phyloP scores from a whole-genome alignment of 2,797 vertebrate genomes.

The Podarcis siculus region DNA sequence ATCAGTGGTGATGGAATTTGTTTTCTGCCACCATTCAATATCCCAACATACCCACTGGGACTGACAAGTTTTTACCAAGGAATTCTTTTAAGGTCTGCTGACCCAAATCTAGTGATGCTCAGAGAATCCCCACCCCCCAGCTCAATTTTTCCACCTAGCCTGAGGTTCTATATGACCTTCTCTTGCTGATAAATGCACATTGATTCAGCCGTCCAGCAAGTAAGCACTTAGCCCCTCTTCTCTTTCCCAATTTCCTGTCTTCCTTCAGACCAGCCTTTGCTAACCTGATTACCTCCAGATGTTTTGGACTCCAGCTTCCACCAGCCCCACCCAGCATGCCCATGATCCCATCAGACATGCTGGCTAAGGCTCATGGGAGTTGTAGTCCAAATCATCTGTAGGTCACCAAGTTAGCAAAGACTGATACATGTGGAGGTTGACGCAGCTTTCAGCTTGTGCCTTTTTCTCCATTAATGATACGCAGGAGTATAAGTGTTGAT shows the following conservation, averaged over 20 bases:
- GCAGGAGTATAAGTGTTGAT: background rate
- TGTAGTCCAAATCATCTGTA: too few species aligned
- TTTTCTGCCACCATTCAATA: background rate
- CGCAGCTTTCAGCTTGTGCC: background rate
- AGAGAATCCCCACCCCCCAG: background rate
- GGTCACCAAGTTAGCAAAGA: too few species aligned
- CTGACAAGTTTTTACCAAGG: background rate
- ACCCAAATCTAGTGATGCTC: background rate
- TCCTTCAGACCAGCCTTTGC: background rate
- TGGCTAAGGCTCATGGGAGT: background rate
- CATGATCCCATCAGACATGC: background rate
- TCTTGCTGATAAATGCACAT: background rate
- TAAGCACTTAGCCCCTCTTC: background rate
- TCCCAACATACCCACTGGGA: background rate
- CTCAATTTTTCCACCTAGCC: background rate
- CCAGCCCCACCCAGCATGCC: too few species aligned
- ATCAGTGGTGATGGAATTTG: background rate
- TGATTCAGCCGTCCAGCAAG: background rate
- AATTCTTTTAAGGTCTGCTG: background rate
- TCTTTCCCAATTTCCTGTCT: background rate
- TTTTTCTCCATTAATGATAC: background rate
- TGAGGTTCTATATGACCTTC: background rate
- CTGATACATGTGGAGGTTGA: background rate
- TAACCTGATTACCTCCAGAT: too few species aligned
- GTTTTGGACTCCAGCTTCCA: too few species aligned